Percentiles rank a stretch among this genome's conserved stretches.
phyloP scores from a whole-genome alignment of 1,140 invertebrate genomes.

The Coenobita brevimanus region DNA sequence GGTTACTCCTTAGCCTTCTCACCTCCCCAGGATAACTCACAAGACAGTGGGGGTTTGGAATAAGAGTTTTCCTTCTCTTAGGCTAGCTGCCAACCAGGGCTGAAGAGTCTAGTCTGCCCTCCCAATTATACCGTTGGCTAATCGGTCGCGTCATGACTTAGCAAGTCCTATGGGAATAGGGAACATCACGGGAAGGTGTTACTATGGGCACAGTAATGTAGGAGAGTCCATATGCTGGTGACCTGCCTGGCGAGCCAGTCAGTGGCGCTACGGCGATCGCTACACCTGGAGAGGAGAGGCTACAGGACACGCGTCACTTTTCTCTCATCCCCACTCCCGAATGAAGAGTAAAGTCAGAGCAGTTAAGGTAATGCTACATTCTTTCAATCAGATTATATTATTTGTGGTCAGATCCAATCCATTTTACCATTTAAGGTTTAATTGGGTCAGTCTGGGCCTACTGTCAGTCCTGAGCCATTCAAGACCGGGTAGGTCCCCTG shows the following conservation, averaged over 20 bases:
- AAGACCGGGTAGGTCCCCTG: too few relatives aligned
- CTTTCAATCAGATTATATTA: too few relatives aligned
- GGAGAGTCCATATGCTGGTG: too few relatives aligned
- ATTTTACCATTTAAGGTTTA: too few relatives aligned
- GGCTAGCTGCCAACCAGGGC: neutral
- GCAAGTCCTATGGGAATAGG: too few relatives aligned
- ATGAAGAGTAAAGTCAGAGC: too few relatives aligned
- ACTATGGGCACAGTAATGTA: neutral
- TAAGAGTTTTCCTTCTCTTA: neutral
- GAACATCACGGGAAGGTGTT: neutral
- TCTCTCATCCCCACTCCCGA: too few relatives aligned
- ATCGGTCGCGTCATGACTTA: neutral
- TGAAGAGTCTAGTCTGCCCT: neutral
- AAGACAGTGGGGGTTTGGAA: constrained; percentile 1
- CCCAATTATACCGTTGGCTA: neutral
- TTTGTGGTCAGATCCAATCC: too few relatives aligned
- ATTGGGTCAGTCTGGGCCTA: too few relatives aligned
- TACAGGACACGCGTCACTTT: constrained; percentile 2
- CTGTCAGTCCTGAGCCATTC: too few relatives aligned
- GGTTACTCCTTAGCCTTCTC: neutral
- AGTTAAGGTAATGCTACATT: too few relatives aligned
- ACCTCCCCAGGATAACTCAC: neutral
- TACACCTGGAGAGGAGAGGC: constrained; percentile 1
- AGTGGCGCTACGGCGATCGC: neutral
- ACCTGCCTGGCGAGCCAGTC: neutral